Evolutionary conservation across 1,140 invertebrate species (phyloP).

Genomic region (Trichomalopsis sarcophagae): DNA sequence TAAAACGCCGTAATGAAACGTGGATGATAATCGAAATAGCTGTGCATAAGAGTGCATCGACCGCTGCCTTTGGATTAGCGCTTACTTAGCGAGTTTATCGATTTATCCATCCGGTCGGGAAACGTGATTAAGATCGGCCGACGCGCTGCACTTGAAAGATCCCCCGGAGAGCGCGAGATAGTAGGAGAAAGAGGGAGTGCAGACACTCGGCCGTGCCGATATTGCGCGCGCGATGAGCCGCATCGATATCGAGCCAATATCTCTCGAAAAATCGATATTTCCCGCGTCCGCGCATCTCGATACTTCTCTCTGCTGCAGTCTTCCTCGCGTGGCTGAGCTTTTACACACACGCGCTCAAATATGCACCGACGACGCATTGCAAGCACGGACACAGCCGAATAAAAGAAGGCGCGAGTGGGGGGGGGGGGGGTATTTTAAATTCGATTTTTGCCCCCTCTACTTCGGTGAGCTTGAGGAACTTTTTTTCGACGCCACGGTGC

Average conservation of each 20-base stretch:
- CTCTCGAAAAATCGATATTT: not conserved
- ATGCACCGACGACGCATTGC: no score
- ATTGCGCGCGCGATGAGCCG: not conserved
- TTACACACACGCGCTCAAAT: not conserved
- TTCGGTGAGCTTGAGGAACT: not conserved
- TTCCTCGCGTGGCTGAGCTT: not conserved
- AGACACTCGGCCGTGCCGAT: not conserved
- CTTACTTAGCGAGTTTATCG: constrained; percentile 36
- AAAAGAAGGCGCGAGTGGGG: not conserved
- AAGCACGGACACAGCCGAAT: no score
- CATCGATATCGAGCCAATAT: not conserved
- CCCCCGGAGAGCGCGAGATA: not conserved
- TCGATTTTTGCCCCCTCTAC: constrained; percentile 13
- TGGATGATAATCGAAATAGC: not conserved
- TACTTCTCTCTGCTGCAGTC: not conserved
- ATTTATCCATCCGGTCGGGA: constrained; percentile 32
- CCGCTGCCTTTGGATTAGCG: constrained; percentile 1
- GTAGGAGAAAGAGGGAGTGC: not conserved
- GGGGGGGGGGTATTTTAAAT: not conserved
- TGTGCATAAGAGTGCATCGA: not conserved
- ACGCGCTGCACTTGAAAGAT: not conserved
- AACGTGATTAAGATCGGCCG: constrained; percentile 35
- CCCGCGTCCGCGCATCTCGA: not conserved
- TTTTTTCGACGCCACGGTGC: not conserved
- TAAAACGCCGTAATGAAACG: no score